These are phyloP conservation scores for Megastigmus dorsalis DNA, from an alignment of 2,888 invertebrate genomes.

Conservation along the genomic window DNA sequence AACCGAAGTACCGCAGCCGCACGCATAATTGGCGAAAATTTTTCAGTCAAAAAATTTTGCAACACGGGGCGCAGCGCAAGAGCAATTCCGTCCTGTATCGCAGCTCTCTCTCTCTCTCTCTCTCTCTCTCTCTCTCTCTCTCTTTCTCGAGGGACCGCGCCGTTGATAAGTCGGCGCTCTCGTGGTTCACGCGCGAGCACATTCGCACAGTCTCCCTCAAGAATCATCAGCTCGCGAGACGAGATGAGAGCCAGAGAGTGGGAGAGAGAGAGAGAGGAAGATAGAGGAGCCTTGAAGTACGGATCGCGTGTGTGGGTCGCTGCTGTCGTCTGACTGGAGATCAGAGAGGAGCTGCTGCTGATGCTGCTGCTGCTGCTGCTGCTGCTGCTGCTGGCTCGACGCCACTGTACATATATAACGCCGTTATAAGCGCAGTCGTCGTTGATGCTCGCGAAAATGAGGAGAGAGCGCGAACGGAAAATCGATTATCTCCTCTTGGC, in stretches of 20 bases:
- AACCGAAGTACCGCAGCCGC: no score
- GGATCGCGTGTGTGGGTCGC: conserved; percentile 62
- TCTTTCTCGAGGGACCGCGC: background rate
- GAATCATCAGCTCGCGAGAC: background rate
- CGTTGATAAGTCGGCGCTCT: no score
- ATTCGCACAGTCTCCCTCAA: background rate
- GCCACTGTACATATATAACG: background rate
- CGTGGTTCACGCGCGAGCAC: background rate
- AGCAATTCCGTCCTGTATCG: no score
- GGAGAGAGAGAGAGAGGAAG: background rate
- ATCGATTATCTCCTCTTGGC: conserved; percentile 34
- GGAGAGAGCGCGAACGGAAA: conserved; percentile 22
- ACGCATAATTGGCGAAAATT: no score
- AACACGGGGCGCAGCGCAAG: no score
- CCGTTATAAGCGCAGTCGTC: conserved; percentile 7
- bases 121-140: no score
- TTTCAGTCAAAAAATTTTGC: no score
- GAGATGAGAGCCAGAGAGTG: background rate
- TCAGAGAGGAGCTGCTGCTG: conserved; percentile 15
- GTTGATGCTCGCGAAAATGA: conserved; percentile 31
- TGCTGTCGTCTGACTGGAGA: conserved; percentile 6
- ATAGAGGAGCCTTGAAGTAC: conserved; percentile 59
- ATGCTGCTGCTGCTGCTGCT: no score
- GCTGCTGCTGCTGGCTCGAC: conserved; percentile 26
- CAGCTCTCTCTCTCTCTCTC: no score